These are phyloP conservation scores for Mungos mungo DNA, from an alignment of 2,113 vertebrate genomes.

Conservation along the genomic window DNA sequence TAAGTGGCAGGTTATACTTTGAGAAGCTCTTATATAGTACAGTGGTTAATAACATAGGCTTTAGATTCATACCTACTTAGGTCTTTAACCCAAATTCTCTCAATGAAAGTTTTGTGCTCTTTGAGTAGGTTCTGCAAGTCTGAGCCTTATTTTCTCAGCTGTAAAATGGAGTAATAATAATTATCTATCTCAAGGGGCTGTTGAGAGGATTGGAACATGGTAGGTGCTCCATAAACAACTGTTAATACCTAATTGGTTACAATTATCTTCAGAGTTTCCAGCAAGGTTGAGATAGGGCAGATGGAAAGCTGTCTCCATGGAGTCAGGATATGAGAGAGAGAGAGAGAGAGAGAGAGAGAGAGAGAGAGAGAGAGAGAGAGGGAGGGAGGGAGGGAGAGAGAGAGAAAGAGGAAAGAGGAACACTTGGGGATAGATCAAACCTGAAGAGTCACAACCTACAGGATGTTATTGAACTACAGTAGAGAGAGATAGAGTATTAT, in stretches of 20 bases:
- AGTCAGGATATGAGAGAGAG: neutral
- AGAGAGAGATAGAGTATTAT: neutral
- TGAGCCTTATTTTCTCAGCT: neutral
- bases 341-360: neutral
- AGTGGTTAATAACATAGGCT: neutral
- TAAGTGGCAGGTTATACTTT: neutral
- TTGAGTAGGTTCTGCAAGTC: neutral
- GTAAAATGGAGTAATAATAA: neutral
- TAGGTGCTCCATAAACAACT: neutral
- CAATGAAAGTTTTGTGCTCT: neutral
- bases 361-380: too few relatives aligned
- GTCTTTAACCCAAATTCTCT: neutral
- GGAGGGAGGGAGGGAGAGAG: neutral
- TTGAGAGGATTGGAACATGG: neutral
- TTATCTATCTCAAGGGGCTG: neutral
- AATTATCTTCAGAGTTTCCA: neutral
- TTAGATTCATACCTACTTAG: neutral
- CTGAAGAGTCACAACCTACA: neutral
- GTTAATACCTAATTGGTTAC: neutral
- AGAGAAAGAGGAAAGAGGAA: neutral
- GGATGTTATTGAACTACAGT: neutral
- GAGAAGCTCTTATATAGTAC: neutral
- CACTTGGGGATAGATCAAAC: neutral
- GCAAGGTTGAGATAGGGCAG: neutral
- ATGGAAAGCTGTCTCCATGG: neutral